Conservation (phyloP, 2,113 vertebrate genomes). For the Trinectes maculatus region DNA sequence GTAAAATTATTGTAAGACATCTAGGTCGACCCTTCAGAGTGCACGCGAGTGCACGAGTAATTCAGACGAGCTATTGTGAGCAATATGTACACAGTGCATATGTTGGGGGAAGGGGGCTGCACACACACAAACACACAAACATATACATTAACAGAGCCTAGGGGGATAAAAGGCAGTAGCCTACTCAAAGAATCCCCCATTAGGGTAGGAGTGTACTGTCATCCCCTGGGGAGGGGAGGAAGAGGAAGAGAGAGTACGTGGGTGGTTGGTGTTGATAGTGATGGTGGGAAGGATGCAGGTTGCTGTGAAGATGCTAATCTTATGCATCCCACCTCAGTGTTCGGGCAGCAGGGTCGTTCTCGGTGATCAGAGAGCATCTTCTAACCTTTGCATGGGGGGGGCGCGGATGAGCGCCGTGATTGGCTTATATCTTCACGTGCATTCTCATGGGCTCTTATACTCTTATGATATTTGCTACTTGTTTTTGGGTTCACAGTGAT, state of each 20-base stretch:
- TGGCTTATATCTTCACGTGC: background rate
- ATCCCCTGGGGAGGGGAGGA: constrained; percentile 42
- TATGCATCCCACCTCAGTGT: constrained; percentile 35
- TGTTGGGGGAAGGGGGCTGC: constrained; percentile 54
- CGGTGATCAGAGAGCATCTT: constrained; percentile 5
- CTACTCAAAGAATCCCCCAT: constrained; percentile 68
- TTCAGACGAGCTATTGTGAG: constrained; percentile 62
- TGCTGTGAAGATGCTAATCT: constrained; percentile 57
- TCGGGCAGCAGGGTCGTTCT: constrained; percentile 26
- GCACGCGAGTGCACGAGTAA: constrained; percentile 60
- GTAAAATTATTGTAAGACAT: constrained; percentile 65
- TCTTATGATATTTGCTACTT: background rate
- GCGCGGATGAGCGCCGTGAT: background rate
- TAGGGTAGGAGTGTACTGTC: constrained; percentile 62
- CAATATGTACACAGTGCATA: constrained; percentile 58
- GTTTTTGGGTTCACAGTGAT: background rate
- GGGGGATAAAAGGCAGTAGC: constrained; percentile 65
- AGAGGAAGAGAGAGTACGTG: constrained; percentile 42
- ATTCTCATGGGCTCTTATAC: background rate
- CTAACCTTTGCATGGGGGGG: constrained; percentile 5
- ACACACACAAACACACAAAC: constrained; percentile 35
- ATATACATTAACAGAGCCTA: constrained; percentile 40
- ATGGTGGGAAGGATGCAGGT: constrained; percentile 56
- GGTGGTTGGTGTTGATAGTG: constrained; percentile 45
- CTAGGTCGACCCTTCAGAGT: constrained; percentile 71